Percentiles rank a stretch among this genome's conserved stretches.
These are phyloP conservation scores for Melopsittacus undulatus DNA, from an alignment of 2,797 vertebrate species.

Conservation along the genomic window DNA sequence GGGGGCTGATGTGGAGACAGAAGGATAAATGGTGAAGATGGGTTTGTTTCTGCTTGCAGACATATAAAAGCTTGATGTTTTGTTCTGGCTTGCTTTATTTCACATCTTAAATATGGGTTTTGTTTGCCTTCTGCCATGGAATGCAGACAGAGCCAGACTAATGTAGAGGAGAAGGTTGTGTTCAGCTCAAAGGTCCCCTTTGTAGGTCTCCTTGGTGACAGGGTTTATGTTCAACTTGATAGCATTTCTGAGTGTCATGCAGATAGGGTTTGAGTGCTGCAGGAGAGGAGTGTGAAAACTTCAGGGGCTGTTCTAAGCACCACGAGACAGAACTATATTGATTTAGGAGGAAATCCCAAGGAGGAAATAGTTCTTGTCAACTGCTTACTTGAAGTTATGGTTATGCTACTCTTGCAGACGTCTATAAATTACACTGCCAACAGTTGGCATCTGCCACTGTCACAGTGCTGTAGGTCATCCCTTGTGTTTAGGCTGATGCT, in stretches of 20 bases:
- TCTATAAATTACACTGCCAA: slow-evolving; percentile 46
- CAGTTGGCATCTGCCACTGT: slow-evolving; percentile 45
- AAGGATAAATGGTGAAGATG: not conserved
- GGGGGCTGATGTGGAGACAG: not conserved
- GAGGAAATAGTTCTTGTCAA: slow-evolving; percentile 61
- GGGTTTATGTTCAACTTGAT: not conserved
- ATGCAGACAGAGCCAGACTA: not conserved
- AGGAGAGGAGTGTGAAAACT: slow-evolving; percentile 3
- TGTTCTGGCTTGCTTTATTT: not conserved
- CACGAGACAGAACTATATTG: slow-evolving; percentile 13
- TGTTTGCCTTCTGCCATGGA: not conserved
- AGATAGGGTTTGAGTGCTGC: not conserved
- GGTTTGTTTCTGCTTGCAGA: not conserved
- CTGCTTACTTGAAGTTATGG: slow-evolving; percentile 45
- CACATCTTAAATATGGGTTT: not conserved
- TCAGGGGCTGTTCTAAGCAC: slow-evolving; percentile 19
- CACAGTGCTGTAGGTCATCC: slow-evolving; percentile 14
- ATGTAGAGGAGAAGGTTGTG: not conserved
- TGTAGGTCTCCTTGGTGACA: not conserved
- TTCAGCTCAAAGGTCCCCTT: not conserved
- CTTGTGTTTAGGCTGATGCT: not conserved
- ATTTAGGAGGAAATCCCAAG: slow-evolving; percentile 63
- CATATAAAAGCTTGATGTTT: not conserved
- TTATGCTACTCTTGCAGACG: not conserved
- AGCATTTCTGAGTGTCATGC: not conserved